Evolutionary conservation across 1,140 invertebrate species (phyloP).

Genomic region (Trichomalopsis sarcophagae): DNA sequence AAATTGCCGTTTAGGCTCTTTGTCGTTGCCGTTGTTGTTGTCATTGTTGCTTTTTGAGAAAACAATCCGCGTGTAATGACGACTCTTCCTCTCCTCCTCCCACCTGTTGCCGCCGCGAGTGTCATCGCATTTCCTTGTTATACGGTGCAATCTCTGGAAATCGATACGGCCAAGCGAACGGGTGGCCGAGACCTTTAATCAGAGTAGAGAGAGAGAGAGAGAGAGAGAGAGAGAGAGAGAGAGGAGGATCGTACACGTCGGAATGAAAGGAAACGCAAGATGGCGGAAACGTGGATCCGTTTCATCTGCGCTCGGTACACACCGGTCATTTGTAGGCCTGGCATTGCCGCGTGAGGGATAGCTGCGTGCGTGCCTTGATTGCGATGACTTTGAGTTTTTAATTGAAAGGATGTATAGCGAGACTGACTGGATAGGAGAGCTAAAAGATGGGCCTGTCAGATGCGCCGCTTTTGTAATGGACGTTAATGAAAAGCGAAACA

Average conservation of each 20-base stretch:
- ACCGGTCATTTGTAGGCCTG: not conserved
- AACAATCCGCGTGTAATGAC: conserved; percentile 5
- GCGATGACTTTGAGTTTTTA: conserved; percentile 35
- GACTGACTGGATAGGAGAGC: not conserved
- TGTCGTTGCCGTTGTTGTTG: not conserved
- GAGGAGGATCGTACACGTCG: not conserved
- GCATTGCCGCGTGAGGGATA: not conserved
- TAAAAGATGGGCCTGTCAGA: conserved; percentile 4
- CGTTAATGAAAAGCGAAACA: conserved; percentile 29
- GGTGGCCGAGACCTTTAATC: conserved; percentile 31
- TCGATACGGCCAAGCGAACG: not conserved
- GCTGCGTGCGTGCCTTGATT: not conserved
- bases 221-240: not conserved
- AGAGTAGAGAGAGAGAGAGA: not conserved
- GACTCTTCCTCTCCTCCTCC: not conserved
- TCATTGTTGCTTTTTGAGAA: not conserved
- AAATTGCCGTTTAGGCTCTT: conserved; percentile 14
- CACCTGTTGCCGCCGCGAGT: not conserved
- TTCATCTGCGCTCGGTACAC: not conserved
- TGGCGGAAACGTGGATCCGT: conserved; percentile 24
- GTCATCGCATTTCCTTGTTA: conserved; percentile 10
- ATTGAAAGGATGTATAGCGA: conserved; percentile 4
- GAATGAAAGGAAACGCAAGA: not conserved
- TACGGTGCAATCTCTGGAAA: not conserved
- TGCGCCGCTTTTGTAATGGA: conserved; percentile 36